Percentiles rank a stretch among this genome's conserved stretches.
These are phyloP conservation scores for Cettia cetti DNA, from an alignment of 2,113 vertebrate species.

Conservation along the genomic window DNA sequence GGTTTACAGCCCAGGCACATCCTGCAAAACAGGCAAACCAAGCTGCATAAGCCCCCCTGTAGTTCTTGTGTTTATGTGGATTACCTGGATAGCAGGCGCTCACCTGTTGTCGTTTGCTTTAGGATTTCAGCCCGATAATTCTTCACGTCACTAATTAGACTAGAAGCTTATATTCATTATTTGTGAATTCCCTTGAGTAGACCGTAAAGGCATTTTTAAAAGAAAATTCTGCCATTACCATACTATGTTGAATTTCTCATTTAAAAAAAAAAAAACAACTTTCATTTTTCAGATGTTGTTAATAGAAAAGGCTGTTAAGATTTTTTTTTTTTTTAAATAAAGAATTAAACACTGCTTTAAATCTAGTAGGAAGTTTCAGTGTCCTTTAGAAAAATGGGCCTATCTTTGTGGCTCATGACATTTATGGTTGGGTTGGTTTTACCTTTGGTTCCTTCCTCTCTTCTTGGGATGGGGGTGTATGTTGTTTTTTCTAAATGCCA, in stretches of 20 bases:
- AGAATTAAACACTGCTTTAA: not conserved
- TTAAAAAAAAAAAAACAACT: not conserved
- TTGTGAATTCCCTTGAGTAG: not conserved
- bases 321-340: not conserved
- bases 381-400: not conserved
- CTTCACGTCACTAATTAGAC: slow-evolving; percentile 9
- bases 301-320: not conserved
- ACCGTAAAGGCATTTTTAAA: not conserved
- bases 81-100: not conserved
- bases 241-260: not conserved
- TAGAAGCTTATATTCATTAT: slow-evolving; percentile 25
- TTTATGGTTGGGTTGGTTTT: not conserved
- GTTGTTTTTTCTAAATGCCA: not conserved
- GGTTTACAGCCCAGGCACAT: accelerated
- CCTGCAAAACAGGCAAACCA: not conserved
- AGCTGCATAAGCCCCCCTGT: not conserved
- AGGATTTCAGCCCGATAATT: not conserved
- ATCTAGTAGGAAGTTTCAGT: not conserved
- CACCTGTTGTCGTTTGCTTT: not conserved
- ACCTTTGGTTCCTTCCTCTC: not conserved
- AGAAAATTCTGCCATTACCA: not conserved
- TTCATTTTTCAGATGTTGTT: not conserved
- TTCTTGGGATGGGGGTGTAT: accelerated
- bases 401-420: not conserved
- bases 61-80: not conserved